Conservation (phyloP, 2,888 invertebrate species). For the Clostera curtula region DNA sequence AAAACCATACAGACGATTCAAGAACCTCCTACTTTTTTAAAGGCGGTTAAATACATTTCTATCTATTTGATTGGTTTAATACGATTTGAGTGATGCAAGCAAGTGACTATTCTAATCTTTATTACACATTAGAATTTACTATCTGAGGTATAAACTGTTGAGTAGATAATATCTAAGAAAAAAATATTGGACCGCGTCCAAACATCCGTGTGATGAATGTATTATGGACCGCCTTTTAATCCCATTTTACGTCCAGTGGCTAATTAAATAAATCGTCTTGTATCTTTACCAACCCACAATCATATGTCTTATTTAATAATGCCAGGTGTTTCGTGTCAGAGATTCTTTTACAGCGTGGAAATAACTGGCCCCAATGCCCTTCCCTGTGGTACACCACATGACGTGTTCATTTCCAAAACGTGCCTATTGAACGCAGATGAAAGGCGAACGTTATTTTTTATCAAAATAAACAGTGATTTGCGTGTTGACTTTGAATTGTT, state of each 20-base stretch:
- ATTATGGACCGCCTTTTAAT: conserved; percentile 35
- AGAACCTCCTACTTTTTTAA: too few species aligned
- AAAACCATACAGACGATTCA: too few species aligned
- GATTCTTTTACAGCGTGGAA: conserved; percentile 7
- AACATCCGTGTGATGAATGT: conserved; percentile 49
- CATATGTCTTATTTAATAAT: conserved; percentile 13
- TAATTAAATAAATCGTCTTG: conserved; percentile 42
- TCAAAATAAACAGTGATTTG: conserved; percentile 20
- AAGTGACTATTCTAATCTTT: conserved; percentile 11
- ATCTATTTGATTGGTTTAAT: too few species aligned
- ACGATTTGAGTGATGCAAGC: conserved; percentile 1
- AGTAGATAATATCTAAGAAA: conserved; percentile 20
- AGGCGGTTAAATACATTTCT: too few species aligned
- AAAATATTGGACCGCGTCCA: conserved; percentile 51
- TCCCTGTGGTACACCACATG: conserved; percentile 24
- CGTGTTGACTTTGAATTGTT: conserved; percentile 17
- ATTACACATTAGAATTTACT: conserved; percentile 14
- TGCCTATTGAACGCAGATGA: conserved; percentile 20
- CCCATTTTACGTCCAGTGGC: conserved; percentile 31
- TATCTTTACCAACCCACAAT: conserved; percentile 22
- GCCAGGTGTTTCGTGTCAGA: conserved; percentile 4
- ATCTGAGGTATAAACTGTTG: conserved; percentile 16
- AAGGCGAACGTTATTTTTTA: conserved; percentile 16
- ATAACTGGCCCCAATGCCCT: conserved; percentile 16
- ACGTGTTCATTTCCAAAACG: conserved; percentile 16